Conservation (phyloP, 2,888 invertebrate species). For the Leucophora obtusa region DNA sequence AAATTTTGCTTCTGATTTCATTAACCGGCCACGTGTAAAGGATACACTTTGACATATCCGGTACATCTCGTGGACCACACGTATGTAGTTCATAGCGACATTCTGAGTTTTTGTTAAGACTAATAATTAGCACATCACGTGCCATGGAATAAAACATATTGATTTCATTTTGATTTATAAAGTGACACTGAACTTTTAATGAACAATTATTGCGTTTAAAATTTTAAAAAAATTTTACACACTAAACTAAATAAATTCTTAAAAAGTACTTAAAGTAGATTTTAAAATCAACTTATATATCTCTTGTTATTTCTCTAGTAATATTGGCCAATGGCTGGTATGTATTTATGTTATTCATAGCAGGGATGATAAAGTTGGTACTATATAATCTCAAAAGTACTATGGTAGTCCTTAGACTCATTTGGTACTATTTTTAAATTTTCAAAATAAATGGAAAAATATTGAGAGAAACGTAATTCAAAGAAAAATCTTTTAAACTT, state of each 20-base stretch:
- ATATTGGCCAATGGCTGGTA: too few species aligned
- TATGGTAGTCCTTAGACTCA: too few species aligned
- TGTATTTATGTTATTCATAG: too few species aligned
- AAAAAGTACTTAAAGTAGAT: neutral
- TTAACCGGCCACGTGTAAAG: slow-evolving; percentile 67
- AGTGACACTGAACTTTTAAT: too few species aligned
- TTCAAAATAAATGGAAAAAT: too few species aligned
- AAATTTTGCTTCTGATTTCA: slow-evolving; percentile 52
- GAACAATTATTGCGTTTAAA: neutral
- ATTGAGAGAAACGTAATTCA: too few species aligned
- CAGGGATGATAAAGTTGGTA: too few species aligned
- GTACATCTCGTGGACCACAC: slow-evolving; percentile 64
- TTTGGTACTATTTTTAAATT: too few species aligned
- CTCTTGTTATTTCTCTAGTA: neutral
- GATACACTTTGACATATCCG: slow-evolving; percentile 68
- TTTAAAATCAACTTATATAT: neutral
- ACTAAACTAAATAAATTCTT: neutral
- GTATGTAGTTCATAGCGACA: slow-evolving; percentile 31
- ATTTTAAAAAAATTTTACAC: neutral
- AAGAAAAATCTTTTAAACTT: too few species aligned
- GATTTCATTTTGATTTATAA: slow-evolving; percentile 22
- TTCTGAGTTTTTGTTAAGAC: slow-evolving; percentile 35
- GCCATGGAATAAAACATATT: slow-evolving; percentile 32
- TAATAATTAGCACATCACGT: slow-evolving; percentile 63
- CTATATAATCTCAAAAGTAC: too few species aligned